Evolutionary conservation across 2,113 vertebrate species (phyloP).

Genomic region (Connochaetes taurinus): DNA sequence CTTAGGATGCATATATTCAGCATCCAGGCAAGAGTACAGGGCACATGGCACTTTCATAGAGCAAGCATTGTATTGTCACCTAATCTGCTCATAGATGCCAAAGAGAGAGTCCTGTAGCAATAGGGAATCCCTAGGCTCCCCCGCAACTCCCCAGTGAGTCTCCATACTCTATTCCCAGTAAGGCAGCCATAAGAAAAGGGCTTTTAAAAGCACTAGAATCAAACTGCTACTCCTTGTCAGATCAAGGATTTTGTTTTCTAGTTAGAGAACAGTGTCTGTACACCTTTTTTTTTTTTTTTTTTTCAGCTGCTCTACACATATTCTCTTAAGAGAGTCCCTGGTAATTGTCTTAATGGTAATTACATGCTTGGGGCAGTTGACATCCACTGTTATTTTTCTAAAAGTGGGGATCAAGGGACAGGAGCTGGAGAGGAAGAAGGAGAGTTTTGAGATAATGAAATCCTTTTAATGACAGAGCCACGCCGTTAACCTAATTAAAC

Average conservation of each 20-base stretch:
- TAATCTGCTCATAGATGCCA: not conserved
- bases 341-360: constrained; percentile 72
- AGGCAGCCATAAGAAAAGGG: not conserved
- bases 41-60: not conserved
- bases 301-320: not conserved
- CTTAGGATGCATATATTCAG: not conserved
- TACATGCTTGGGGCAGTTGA: constrained; percentile 67
- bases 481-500: constrained; percentile 76
- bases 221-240: not conserved
- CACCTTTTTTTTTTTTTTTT: not conserved
- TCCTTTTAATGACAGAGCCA: constrained; percentile 73
- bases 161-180: not conserved
- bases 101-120: not conserved
- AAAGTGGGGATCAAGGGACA: constrained; percentile 41
- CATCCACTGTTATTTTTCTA: constrained; percentile 65
- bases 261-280: constrained; percentile 14
- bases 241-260: constrained; percentile 44
- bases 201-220: not conserved
- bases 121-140: not conserved
- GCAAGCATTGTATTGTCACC: no score
- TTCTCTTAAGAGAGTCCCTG: constrained; percentile 53
- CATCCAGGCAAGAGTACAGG: not conserved
- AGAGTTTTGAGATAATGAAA: constrained; percentile 73
- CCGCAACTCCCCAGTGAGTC: not conserved
- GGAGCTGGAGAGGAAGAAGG: constrained; percentile 39